Conservation (phyloP, 2,888 invertebrate genomes). For the Melanostoma mellinum region DNA sequence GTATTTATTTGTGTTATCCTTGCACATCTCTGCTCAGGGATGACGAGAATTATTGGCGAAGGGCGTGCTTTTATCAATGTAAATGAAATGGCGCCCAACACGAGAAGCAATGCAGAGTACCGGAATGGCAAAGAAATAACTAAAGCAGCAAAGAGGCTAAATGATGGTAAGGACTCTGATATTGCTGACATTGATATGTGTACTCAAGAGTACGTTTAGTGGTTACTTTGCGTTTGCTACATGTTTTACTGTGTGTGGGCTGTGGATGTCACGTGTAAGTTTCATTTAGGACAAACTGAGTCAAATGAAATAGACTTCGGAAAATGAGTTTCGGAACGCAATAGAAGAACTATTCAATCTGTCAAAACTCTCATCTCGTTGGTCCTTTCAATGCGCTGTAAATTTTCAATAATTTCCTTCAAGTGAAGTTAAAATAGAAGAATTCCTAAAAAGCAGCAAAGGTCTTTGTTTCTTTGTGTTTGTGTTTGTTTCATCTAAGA, state of each 20-base stretch:
- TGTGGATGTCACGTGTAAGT: background rate
- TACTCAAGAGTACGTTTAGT: constrained; percentile 53
- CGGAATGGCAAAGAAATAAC: constrained; percentile 3
- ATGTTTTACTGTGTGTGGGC: constrained; percentile 2
- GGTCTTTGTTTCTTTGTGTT: background rate
- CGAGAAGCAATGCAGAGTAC: constrained; percentile 30
- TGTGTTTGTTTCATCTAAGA: background rate
- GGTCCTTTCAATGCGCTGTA: background rate
- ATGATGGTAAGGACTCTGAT: constrained; percentile 34
- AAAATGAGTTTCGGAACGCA: too few species aligned
- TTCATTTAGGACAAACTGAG: background rate
- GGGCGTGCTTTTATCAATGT: constrained; percentile 20
- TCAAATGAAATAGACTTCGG: background rate
- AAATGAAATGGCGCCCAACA: constrained; percentile 29
- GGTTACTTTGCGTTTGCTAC: constrained; percentile 37
- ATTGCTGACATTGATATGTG: constrained; percentile 65
- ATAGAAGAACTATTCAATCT: background rate
- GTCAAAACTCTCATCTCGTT: constrained; percentile 6
- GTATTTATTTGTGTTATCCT: constrained; percentile 48
- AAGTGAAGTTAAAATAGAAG: constrained; percentile 32
- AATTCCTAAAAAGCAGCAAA: background rate
- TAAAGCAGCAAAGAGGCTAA: constrained; percentile 7
- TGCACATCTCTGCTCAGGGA: constrained; percentile 39
- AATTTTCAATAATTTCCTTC: constrained; percentile 55
- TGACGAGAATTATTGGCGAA: constrained; percentile 43